Conservation (phyloP, 1,140 invertebrate genomes). For the Pogonomyrmex californicus region DNA sequence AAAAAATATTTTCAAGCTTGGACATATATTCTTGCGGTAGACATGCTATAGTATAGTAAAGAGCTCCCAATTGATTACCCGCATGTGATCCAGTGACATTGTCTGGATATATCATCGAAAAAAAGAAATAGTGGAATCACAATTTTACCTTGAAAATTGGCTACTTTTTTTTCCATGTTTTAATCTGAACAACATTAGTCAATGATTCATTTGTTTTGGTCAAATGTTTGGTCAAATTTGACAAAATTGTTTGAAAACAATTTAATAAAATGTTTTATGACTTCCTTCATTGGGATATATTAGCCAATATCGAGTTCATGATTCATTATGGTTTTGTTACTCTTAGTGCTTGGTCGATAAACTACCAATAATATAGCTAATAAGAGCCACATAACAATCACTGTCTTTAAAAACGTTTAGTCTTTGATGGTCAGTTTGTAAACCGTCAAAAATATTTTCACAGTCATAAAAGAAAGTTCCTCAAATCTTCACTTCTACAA, state of each 20-base stretch:
- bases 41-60: slow-evolving; percentile 7
- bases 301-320: neutral
- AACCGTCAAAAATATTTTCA: slow-evolving; percentile 14
- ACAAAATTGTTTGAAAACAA: slow-evolving; percentile 1
- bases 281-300: slow-evolving; percentile 12
- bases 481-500: neutral
- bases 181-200: slow-evolving; percentile 11
- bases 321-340: slow-evolving; percentile 10
- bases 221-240: neutral
- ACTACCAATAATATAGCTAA: slow-evolving; percentile 5
- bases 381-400: neutral
- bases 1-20: slow-evolving; percentile 45
- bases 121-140: slow-evolving; percentile 28
- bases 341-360: neutral
- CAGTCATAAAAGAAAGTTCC: neutral
- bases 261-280: slow-evolving; percentile 10
- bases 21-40: slow-evolving; percentile 6
- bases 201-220: slow-evolving; percentile 6
- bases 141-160: slow-evolving; percentile 18
- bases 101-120: slow-evolving; percentile 35
- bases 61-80: slow-evolving; percentile 13
- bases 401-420: slow-evolving; percentile 7
- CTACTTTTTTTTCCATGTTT: slow-evolving; percentile 20
- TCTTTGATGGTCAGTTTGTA: slow-evolving; percentile 9
- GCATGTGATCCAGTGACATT: slow-evolving; percentile 30